These are phyloP conservation scores for Clarias batrachus DNA, from an alignment of 2,113 vertebrate species.

Conservation along the genomic window DNA sequence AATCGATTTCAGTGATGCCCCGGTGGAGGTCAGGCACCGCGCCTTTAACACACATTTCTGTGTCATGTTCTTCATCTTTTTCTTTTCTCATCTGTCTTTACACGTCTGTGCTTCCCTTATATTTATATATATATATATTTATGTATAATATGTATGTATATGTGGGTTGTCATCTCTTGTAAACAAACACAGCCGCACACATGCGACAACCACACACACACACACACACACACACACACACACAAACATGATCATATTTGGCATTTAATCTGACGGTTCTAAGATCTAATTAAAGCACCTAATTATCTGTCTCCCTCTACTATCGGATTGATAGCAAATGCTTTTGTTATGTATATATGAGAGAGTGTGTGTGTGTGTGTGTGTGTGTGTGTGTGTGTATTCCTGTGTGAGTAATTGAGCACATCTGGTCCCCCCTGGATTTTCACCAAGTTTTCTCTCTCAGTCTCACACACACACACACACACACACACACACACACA, in stretches of 20 bases:
- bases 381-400: constrained; percentile 4
- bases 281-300: constrained; percentile 2
- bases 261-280: constrained; percentile 1
- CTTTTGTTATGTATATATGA: not conserved
- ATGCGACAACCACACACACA: constrained; percentile 26
- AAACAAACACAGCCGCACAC: not conserved
- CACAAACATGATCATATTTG: not conserved
- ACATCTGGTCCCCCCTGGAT: not conserved
- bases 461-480: not conserved
- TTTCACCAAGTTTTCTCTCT: not conserved
- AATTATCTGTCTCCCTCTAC: constrained; percentile 1
- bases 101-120: not conserved
- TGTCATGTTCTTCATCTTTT: not conserved
- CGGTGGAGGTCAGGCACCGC: not conserved
- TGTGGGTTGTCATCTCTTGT: no score
- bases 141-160: not conserved
- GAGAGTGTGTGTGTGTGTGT: constrained; percentile 19
- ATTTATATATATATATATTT: not conserved
- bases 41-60: not conserved
- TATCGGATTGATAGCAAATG: constrained; percentile 1
- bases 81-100: no score
- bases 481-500: not conserved
- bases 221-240: no score
- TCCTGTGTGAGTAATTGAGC: constrained; percentile 13
- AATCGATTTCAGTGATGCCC: not conserved